These are phyloP conservation scores for Eupsittula cactorum DNA, from an alignment of 2,113 vertebrate species.

Conservation along the genomic window DNA sequence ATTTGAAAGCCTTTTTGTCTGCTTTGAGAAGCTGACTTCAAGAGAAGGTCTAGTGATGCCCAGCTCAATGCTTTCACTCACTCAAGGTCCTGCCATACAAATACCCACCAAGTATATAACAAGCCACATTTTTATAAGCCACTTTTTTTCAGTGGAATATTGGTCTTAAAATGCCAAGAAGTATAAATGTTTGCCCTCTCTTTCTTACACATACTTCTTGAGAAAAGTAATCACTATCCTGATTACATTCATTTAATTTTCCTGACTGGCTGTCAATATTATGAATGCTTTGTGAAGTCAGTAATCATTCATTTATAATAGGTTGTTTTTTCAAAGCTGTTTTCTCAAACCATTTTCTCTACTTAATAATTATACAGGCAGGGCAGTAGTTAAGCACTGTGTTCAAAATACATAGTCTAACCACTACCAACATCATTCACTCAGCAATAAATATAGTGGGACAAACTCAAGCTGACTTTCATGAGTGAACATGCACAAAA, in stretches of 20 bases:
- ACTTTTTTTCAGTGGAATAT: not conserved
- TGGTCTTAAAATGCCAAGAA: not conserved
- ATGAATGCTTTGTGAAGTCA: conserved; percentile 3
- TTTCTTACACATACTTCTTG: not conserved
- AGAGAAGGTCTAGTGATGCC: fast-evolving
- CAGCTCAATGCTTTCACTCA: not conserved
- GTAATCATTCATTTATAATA: conserved; percentile 11
- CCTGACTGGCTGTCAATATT: conserved; percentile 32
- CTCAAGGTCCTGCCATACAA: not conserved
- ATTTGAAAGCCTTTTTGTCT: not conserved
- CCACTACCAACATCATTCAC: not conserved
- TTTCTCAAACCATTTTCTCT: not conserved
- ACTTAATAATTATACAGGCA: conserved; percentile 30
- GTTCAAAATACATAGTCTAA: not conserved
- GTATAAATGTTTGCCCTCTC: not conserved
- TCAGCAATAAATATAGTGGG: conserved; percentile 2
- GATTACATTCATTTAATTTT: conserved; percentile 7
- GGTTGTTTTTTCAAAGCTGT: not conserved
- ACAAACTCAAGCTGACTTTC: conserved; percentile 7
- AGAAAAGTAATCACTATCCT: conserved; percentile 18
- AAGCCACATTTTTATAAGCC: fast-evolving
- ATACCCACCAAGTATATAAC: fast-evolving
- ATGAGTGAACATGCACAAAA: not conserved
- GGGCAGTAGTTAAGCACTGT: conserved; percentile 10
- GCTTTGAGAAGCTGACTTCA: not conserved